Evolutionary conservation across 2,888 invertebrate genomes (phyloP).

Genomic region (Elegia similella): DNA sequence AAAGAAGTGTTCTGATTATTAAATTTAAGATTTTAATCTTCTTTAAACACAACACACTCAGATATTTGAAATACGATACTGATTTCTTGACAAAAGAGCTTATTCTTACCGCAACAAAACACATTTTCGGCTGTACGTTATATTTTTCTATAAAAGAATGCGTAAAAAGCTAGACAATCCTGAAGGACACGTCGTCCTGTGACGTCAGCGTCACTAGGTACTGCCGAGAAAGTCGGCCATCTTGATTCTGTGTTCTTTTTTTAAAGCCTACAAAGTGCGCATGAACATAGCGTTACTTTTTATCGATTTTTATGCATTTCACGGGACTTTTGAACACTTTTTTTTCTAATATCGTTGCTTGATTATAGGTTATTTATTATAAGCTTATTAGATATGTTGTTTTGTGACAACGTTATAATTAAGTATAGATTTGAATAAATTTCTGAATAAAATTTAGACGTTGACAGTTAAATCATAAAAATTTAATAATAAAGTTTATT

Average conservation of each 20-base stretch:
- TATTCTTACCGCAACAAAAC: constrained; percentile 24
- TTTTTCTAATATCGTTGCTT: no score
- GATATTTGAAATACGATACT: background rate
- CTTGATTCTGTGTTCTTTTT: constrained; percentile 73
- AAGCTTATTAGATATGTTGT: no score
- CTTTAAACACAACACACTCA: background rate
- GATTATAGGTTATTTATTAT: no score
- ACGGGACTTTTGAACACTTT: background rate
- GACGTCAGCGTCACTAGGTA: constrained; percentile 77
- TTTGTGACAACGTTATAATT: no score
- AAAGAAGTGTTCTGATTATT: no score
- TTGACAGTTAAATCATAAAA: no score
- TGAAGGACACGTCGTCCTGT: constrained; percentile 75
- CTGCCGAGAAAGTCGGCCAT: constrained; percentile 79
- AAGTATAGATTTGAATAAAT: no score
- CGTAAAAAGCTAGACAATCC: constrained; percentile 55
- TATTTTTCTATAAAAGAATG: constrained; percentile 40
- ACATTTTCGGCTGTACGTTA: constrained; percentile 24
- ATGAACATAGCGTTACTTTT: constrained; percentile 57
- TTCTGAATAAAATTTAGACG: no score
- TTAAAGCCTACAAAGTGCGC: constrained; percentile 76
- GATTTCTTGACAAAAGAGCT: background rate
- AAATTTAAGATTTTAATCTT: no score
- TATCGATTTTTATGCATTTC: constrained; percentile 39
- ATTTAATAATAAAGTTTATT: no score